phyloP scores from a whole-genome alignment of 2,113 vertebrate species.

The Oryzias woworae region DNA sequence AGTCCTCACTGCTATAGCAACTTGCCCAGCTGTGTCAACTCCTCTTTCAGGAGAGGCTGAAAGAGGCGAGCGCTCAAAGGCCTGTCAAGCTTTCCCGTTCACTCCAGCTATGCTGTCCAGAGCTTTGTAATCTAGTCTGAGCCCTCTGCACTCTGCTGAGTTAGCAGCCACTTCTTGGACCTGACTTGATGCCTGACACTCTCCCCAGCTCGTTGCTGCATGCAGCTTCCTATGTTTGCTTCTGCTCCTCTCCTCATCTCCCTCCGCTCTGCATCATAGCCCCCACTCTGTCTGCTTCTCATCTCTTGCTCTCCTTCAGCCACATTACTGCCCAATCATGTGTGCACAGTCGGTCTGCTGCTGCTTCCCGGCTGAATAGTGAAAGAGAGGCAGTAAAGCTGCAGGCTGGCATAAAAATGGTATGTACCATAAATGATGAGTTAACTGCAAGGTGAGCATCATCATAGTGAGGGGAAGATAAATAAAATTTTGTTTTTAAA shows the following conservation, averaged over 20 bases:
- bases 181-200: slow-evolving; percentile 46
- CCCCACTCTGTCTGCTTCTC: slow-evolving; percentile 46
- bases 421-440: slow-evolving; percentile 6
- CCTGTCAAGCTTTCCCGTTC: slow-evolving; percentile 19
- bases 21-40: slow-evolving; percentile 66
- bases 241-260: slow-evolving; percentile 47
- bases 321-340: slow-evolving; percentile 65
- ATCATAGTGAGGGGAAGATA: too few species aligned
- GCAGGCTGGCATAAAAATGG: slow-evolving; percentile 43
- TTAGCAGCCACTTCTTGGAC: slow-evolving; percentile 54
- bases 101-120: slow-evolving; percentile 29
- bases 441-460: too few species aligned
- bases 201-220: slow-evolving; percentile 45
- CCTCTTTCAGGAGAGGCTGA: slow-evolving; percentile 52
- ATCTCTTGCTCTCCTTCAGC: slow-evolving; percentile 61
- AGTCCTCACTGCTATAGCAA: slow-evolving; percentile 59
- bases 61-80: slow-evolving; percentile 45
- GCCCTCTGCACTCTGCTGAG: slow-evolving; percentile 48
- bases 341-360: slow-evolving; percentile 53
- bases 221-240: slow-evolving; percentile 53
- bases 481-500: too few species aligned
- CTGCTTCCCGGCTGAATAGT: slow-evolving; percentile 39
- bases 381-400: slow-evolving; percentile 57
- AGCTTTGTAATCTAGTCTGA: slow-evolving; percentile 53
- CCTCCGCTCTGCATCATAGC: slow-evolving; percentile 57